Conservation (phyloP, 2,113 vertebrate genomes). For the Meleagris gallopavo region DNA sequence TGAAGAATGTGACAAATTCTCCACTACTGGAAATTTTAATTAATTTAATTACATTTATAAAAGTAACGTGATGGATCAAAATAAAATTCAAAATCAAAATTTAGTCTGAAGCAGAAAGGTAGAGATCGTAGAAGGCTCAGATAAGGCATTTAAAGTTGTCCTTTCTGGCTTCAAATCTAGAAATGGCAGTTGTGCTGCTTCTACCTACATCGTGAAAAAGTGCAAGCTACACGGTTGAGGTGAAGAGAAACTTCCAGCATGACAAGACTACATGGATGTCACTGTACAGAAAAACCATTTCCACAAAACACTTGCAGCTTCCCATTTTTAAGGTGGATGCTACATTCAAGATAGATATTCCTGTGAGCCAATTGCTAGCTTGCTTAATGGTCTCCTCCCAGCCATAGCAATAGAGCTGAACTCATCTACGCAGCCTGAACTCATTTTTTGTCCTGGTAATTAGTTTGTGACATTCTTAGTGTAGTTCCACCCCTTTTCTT, state of each 20-base stretch:
- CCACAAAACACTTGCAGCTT: neutral
- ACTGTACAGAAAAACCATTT: neutral
- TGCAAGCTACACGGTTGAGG: neutral
- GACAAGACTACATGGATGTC: neutral
- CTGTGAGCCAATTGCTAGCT: neutral
- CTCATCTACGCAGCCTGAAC: conserved; percentile 44
- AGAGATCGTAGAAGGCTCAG: neutral
- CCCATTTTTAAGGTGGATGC: neutral
- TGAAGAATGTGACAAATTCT: conserved; percentile 13
- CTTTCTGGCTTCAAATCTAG: neutral
- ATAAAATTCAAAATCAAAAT: neutral
- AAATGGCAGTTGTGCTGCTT: neutral
- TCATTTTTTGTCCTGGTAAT: conserved; percentile 55
- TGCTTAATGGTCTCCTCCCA: conserved; percentile 29
- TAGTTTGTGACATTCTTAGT: conserved; percentile 66
- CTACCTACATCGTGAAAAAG: neutral
- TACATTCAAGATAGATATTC: neutral
- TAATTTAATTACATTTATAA: neutral
- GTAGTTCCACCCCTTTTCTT: neutral
- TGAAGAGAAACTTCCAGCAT: neutral
- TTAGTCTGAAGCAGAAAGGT: neutral
- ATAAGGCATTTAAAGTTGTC: neutral
- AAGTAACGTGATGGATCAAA: neutral
- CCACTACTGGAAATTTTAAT: neutral
- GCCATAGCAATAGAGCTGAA: conserved; percentile 46